A percentile compares a stretch with the other conserved stretches of the same genome.
Conservation (phyloP, 2,797 vertebrate genomes). For the Pseudochaenichthys georgianus region DNA sequence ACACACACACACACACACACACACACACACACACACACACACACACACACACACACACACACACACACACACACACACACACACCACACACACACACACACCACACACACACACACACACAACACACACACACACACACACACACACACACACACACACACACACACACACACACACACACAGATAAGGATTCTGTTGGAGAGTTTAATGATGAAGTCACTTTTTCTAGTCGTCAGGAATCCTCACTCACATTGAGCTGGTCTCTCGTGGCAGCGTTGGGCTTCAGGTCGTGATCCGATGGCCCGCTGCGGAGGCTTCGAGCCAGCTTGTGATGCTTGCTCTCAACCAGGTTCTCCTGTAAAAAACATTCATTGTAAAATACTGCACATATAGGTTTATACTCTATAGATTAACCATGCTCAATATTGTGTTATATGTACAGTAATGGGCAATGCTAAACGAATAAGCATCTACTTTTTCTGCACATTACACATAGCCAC, state of each 20-base stretch:
- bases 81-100: too few species aligned
- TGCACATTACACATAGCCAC: background rate
- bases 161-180: too few species aligned
- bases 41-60: too few species aligned
- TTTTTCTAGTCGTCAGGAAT: background rate
- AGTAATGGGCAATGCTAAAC: background rate
- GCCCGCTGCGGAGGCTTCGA: slow-evolving; percentile 95
- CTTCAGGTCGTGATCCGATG: slow-evolving; percentile 98
- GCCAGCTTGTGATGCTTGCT: slow-evolving; percentile 99
- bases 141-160: too few species aligned
- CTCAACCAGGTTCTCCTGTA: slow-evolving; percentile 95
- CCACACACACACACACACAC: too few species aligned
- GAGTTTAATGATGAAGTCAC: background rate
- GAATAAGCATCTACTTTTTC: background rate
- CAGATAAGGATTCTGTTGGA: background rate
- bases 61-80: too few species aligned
- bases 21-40: too few species aligned
- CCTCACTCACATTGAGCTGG: slow-evolving; percentile 93
- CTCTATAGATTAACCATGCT: background rate
- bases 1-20: too few species aligned
- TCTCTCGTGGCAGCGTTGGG: slow-evolving; percentile 96
- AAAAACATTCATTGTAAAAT: background rate
- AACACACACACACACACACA: too few species aligned
- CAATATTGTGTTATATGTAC: background rate
- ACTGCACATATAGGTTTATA: too few species aligned